Evolutionary conservation across 2,888 invertebrate genomes (phyloP).

Genomic region (Troides oblongomaculatus): DNA sequence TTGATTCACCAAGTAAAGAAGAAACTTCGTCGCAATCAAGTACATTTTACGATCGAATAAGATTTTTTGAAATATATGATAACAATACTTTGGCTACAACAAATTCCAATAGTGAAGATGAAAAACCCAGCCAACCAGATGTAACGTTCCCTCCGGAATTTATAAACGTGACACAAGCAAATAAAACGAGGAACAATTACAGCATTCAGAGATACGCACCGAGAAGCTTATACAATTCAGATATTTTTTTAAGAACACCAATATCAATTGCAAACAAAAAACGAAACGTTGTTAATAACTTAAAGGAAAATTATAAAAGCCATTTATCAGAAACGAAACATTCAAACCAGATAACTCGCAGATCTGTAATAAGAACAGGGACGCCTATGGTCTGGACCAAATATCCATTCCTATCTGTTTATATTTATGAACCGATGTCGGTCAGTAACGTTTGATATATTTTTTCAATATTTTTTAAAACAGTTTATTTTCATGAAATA

Average conservation of each 20-base stretch:
- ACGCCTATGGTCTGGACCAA: conserved; percentile 48
- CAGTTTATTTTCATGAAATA: too few relatives aligned
- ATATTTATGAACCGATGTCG: conserved; percentile 63
- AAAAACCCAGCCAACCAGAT: not conserved
- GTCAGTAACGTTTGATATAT: conserved; percentile 41
- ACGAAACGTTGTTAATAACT: conserved; percentile 32
- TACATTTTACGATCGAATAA: conserved; percentile 55
- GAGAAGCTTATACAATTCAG: conserved; percentile 3
- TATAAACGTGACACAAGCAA: conserved; percentile 1
- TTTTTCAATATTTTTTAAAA: not conserved
- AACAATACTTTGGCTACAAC: conserved; percentile 42
- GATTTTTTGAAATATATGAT: conserved; percentile 69
- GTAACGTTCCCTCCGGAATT: not conserved
- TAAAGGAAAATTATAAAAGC: conserved; percentile 13
- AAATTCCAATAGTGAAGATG: not conserved
- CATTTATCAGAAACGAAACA: conserved; percentile 7
- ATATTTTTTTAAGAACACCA: conserved; percentile 30
- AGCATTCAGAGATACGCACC: not conserved
- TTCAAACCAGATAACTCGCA: not conserved
- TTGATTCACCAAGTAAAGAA: not conserved
- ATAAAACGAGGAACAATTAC: conserved; percentile 2
- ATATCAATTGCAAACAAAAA: conserved; percentile 32
- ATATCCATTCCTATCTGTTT: conserved; percentile 62
- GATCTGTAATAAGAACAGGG: conserved; percentile 1
- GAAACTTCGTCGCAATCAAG: conserved; percentile 23